phyloP scores from a whole-genome alignment of 2,797 vertebrate genomes.

The Gallinago nigripennis region DNA sequence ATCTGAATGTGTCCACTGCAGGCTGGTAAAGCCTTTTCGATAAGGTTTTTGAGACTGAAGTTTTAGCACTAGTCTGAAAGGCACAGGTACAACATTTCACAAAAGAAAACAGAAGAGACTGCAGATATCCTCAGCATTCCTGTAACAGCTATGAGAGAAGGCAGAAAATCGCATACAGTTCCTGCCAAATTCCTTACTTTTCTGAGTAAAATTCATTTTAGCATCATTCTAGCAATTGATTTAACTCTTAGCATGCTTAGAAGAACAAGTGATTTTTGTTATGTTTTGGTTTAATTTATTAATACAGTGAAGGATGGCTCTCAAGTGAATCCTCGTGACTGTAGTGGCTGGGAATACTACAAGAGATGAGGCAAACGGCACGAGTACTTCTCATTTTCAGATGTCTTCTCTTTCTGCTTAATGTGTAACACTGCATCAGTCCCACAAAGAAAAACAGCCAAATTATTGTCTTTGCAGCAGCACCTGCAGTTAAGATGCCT shows the following conservation, averaged over 20 bases:
- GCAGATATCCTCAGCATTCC: neutral
- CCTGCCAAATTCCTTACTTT: neutral
- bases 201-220: neutral
- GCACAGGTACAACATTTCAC: neutral
- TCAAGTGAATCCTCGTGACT: neutral
- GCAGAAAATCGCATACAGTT: neutral
- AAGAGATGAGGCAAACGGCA: neutral
- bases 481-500: neutral
- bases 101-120: neutral
- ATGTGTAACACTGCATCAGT: slow-evolving; percentile 9
- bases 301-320: neutral
- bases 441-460: neutral
- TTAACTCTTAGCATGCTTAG: neutral
- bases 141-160: neutral
- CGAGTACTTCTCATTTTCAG: neutral
- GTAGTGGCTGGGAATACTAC: neutral
- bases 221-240: neutral
- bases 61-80: neutral
- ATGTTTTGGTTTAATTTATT: neutral
- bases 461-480: neutral
- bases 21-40: neutral
- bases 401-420: slow-evolving; percentile 13
- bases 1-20: neutral
- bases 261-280: neutral
- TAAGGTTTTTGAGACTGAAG: neutral